Evolutionary conservation across 2,797 vertebrate species (phyloP).

Genomic region (Presbytis comata): DNA sequence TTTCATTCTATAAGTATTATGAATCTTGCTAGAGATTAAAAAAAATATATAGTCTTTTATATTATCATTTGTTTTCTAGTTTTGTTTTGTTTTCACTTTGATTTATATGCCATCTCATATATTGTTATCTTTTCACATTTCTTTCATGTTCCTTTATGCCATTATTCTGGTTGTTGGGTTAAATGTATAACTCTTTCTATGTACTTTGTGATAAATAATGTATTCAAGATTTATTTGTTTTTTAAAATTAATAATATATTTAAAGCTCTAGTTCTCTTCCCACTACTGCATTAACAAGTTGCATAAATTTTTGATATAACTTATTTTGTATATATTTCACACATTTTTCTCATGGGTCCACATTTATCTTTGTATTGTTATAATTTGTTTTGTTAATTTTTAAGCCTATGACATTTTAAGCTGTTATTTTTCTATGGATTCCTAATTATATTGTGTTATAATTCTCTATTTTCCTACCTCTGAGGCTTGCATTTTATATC

Average conservation of each 20-base stretch:
- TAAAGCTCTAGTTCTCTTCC: neutral
- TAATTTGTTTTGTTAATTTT: conserved; percentile 20
- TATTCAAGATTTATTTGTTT: neutral
- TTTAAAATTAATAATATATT: neutral
- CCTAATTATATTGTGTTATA: neutral
- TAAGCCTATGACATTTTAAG: neutral
- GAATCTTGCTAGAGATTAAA: neutral
- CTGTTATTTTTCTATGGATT: neutral
- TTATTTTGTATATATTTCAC: neutral
- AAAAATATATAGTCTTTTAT: neutral
- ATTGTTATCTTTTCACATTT: conserved; percentile 3
- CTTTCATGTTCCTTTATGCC: neutral
- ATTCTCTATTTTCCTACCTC: neutral
- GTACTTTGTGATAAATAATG: neutral
- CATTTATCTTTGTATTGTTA: neutral
- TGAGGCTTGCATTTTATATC: neutral
- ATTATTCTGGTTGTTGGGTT: neutral
- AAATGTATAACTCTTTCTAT: neutral
- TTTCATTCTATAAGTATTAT: neutral
- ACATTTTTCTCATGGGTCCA: neutral
- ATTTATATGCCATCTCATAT: neutral
- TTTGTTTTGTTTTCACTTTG: neutral
- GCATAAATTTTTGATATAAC: neutral
- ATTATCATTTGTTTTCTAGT: neutral
- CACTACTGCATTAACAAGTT: neutral